Evolutionary conservation across 2,888 invertebrate species (phyloP).

Genomic region (Pseudanteris insignis): DNA sequence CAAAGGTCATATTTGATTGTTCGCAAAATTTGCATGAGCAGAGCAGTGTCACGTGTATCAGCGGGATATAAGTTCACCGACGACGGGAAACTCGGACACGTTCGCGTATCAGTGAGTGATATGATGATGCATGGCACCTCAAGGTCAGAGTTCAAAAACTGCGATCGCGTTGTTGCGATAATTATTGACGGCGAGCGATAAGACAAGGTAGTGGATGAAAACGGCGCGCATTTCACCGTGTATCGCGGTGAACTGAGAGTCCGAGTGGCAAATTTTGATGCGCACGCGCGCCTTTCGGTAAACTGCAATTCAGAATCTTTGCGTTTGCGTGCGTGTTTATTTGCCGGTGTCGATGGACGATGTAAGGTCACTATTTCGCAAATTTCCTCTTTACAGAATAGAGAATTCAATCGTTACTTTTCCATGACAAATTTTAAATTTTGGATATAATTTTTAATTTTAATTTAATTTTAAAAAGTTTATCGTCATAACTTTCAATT

Average conservation of each 20-base stretch:
- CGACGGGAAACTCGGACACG: no score
- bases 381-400: no score
- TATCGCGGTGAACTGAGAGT: conserved; percentile 54
- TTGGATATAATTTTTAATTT: no score
- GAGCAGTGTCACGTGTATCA: no score
- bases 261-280: conserved; percentile 36
- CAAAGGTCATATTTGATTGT: no score
- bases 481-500: no score
- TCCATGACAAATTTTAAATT: no score
- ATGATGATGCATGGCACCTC: background rate
- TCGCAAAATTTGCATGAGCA: no score
- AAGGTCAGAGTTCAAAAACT: conserved; percentile 9
- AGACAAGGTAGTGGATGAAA: conserved; percentile 17
- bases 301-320: conserved; percentile 19
- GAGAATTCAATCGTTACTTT: no score
- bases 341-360: conserved; percentile 35
- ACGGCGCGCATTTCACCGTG: conserved; percentile 53
- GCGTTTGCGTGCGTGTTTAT: conserved; percentile 40
- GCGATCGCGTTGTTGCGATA: conserved; percentile 8
- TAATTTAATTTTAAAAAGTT: no score
- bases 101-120: background rate
- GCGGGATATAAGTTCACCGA: no score
- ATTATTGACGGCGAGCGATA: conserved; percentile 19
- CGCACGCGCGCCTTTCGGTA: conserved; percentile 42
- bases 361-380: conserved; percentile 34